Evolutionary conservation across 2,888 invertebrate genomes (phyloP).

Genomic region (Furcula furcula): DNA sequence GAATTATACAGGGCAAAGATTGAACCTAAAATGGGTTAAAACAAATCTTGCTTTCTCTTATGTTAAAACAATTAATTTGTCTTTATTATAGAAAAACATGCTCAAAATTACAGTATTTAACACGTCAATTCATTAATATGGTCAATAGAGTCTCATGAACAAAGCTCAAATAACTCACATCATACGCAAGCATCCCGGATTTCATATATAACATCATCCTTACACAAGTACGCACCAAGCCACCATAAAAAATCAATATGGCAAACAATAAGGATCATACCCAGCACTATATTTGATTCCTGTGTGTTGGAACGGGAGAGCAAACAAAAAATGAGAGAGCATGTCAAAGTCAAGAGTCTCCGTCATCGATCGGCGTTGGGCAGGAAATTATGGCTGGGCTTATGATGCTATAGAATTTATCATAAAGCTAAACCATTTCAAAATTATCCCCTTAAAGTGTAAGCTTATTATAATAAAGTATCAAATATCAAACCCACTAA

Average conservation of each 20-base stretch:
- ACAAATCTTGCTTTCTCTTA: no score
- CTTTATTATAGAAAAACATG: neutral
- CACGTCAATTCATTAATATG: no score
- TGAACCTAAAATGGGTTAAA: no score
- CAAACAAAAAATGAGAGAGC: constrained; percentile 58
- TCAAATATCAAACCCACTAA: constrained; percentile 52
- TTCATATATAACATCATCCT: constrained; percentile 25
- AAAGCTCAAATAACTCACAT: constrained; percentile 15
- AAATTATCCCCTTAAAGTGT: constrained; percentile 36
- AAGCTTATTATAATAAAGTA: constrained; percentile 37
- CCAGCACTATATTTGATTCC: constrained; percentile 52
- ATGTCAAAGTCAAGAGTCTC: constrained; percentile 74
- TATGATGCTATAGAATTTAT: constrained; percentile 27
- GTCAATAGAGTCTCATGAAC: no score
- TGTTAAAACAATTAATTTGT: no score
- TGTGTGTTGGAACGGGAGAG: constrained; percentile 61
- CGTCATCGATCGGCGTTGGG: constrained; percentile 67
- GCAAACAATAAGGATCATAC: constrained; percentile 68
- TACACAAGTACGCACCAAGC: constrained; percentile 42
- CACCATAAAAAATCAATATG: constrained; percentile 72
- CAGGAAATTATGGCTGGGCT: constrained; percentile 29
- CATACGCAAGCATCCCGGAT: constrained; percentile 22
- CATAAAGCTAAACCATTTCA: constrained; percentile 27
- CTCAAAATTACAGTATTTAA: no score
- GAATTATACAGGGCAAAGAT: no score